A percentile compares a stretch with the other conserved stretches of the same genome.
These are phyloP conservation scores for Choreutis nemorana DNA, from an alignment of 2,888 invertebrate genomes.

Conservation along the genomic window DNA sequence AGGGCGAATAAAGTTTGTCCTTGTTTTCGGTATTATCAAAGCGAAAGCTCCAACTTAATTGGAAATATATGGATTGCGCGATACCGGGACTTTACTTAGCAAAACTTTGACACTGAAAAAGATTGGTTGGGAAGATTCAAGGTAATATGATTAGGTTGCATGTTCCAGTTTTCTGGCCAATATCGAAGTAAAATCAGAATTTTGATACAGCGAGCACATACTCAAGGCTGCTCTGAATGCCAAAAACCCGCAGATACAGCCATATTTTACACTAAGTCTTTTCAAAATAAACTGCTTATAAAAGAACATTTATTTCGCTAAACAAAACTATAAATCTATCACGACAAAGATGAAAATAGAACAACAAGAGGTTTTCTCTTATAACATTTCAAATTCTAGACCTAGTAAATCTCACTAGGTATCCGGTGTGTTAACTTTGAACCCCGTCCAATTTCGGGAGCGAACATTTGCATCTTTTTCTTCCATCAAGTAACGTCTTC, in stretches of 20 bases:
- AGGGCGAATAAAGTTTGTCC: no score
- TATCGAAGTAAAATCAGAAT: slow-evolving; percentile 32
- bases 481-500: slow-evolving; percentile 28
- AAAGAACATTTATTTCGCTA: slow-evolving; percentile 8
- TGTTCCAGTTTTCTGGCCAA: no score
- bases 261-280: slow-evolving; percentile 29
- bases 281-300: slow-evolving; percentile 14
- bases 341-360: slow-evolving; percentile 12
- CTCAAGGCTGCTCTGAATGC: slow-evolving; percentile 28
- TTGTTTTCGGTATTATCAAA: no score
- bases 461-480: slow-evolving; percentile 48
- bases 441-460: slow-evolving; percentile 43
- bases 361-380: slow-evolving; percentile 2
- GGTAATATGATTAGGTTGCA: no score
- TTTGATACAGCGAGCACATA: slow-evolving; percentile 25
- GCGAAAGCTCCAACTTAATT: no score
- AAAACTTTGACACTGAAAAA: slow-evolving; percentile 44
- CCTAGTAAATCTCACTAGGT: slow-evolving; percentile 22
- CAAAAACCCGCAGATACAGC: slow-evolving; percentile 28
- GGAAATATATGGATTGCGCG: no score
- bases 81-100: slow-evolving; percentile 33
- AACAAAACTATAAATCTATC: slow-evolving; percentile 12
- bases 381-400: slow-evolving; percentile 10
- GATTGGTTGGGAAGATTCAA: no score
- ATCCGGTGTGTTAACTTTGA: slow-evolving; percentile 40